These are phyloP conservation scores for Zootermopsis nevadensis DNA, from an alignment of 2,888 invertebrate genomes.

Conservation along the genomic window DNA sequence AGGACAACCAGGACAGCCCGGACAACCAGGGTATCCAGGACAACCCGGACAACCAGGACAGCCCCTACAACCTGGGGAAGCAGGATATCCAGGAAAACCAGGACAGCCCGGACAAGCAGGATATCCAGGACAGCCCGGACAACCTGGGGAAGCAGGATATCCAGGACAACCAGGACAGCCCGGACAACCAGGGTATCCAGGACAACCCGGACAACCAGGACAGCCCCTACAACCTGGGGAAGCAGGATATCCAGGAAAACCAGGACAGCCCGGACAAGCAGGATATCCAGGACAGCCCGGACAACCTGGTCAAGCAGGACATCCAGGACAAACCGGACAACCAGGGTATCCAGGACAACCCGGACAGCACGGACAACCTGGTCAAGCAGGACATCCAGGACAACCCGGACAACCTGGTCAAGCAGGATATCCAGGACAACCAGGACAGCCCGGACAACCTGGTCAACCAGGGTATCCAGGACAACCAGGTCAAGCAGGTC, in stretches of 20 bases:
- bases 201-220: conserved; percentile 1
- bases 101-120: conserved; percentile 3
- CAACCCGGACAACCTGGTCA: conserved; percentile 9
- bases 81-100: not conserved
- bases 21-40: not conserved
- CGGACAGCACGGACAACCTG: not conserved
- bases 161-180: conserved; percentile 15
- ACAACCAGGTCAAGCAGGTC: not conserved
- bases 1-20: conserved; percentile 20
- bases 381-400: conserved; percentile 7
- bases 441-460: not conserved
- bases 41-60: conserved; percentile 11
- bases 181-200: conserved; percentile 1
- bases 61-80: not conserved
- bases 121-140: not conserved
- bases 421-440: conserved; percentile 4
- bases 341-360: conserved; percentile 12
- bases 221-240: not conserved
- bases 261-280: not conserved
- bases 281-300: conserved; percentile 4
- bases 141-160: not conserved
- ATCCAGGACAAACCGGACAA: conserved; percentile 3
- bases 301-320: not conserved
- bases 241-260: conserved; percentile 3
- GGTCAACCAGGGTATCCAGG: conserved; percentile 1